Percentiles rank a stretch among this genome's conserved stretches.
Evolutionary conservation across 2,888 invertebrate species (phyloP).

Genomic region (Himalopsyche anomala): DNA sequence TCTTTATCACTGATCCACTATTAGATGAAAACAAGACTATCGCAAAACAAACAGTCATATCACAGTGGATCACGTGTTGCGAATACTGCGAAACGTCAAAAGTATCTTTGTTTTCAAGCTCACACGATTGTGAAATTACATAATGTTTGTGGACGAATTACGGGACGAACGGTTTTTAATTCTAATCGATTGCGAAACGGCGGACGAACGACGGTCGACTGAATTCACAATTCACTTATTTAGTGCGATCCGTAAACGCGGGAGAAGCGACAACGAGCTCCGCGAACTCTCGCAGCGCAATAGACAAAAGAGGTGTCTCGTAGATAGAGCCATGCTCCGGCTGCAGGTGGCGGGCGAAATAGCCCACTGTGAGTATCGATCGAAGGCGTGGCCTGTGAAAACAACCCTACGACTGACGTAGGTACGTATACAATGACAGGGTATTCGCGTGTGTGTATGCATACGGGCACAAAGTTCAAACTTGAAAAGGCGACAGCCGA

Average conservation of each 20-base stretch:
- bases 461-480: constrained; percentile 8
- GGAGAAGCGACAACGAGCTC: constrained; percentile 41
- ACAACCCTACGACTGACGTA: constrained; percentile 44
- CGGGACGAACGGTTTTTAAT: constrained; percentile 39
- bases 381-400: constrained; percentile 61
- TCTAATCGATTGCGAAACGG: background rate
- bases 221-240: background rate
- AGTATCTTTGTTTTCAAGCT: constrained; percentile 47
- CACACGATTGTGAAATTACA: constrained; percentile 60
- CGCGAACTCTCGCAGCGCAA: constrained; percentile 49
- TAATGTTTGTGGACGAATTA: constrained; percentile 35
- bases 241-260: background rate
- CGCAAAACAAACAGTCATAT: constrained; percentile 23
- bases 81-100: constrained; percentile 51
- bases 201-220: constrained; percentile 2
- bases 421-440: constrained; percentile 8
- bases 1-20: constrained; percentile 1
- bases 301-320: constrained; percentile 52
- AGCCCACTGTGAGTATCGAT: constrained; percentile 57
- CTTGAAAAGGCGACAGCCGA: background rate
- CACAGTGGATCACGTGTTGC: constrained; percentile 50
- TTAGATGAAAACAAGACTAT: background rate
- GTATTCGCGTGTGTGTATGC: constrained; percentile 19
- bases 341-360: constrained; percentile 56
- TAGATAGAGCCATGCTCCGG: constrained; percentile 51